These are phyloP conservation scores for Danio kyathit DNA, from an alignment of 2,797 vertebrate species.

Conservation along the genomic window DNA sequence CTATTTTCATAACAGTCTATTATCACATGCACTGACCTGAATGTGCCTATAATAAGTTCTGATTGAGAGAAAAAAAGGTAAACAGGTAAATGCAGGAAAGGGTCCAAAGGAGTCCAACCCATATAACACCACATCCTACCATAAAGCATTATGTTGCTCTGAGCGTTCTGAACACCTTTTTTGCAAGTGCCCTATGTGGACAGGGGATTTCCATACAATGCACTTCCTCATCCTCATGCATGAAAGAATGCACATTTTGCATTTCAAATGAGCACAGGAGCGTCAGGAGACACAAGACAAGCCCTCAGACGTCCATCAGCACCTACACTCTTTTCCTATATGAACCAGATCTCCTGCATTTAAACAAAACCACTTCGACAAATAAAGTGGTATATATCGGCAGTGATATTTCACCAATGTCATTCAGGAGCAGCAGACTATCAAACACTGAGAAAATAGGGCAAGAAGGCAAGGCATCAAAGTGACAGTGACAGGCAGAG, in stretches of 20 bases:
- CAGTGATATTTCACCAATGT: background rate
- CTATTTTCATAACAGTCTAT: no score
- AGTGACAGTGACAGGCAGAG: conserved; percentile 26
- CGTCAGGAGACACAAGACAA: background rate
- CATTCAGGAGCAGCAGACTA: conserved; percentile 1
- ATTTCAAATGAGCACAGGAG: conserved; percentile 35
- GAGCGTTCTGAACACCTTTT: no score
- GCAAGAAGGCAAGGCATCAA: conserved; percentile 44
- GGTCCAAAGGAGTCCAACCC: no score
- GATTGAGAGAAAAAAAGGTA: no score
- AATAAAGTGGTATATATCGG: background rate
- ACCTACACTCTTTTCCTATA: background rate
- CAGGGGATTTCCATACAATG: conserved; percentile 28
- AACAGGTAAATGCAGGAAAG: no score
- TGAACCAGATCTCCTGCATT: conserved; percentile 19
- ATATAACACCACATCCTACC: no score
- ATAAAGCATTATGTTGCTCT: no score
- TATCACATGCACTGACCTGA: no score
- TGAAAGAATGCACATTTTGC: conserved; percentile 25
- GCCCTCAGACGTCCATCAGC: background rate
- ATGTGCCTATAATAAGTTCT: no score
- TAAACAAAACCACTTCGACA: background rate
- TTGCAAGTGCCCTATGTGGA: no score
- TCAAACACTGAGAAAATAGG: background rate
- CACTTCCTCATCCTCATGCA: conserved; percentile 8